Evolutionary conservation across 2,797 vertebrate species (phyloP).

Genomic region (Onychomys arenicola): DNA sequence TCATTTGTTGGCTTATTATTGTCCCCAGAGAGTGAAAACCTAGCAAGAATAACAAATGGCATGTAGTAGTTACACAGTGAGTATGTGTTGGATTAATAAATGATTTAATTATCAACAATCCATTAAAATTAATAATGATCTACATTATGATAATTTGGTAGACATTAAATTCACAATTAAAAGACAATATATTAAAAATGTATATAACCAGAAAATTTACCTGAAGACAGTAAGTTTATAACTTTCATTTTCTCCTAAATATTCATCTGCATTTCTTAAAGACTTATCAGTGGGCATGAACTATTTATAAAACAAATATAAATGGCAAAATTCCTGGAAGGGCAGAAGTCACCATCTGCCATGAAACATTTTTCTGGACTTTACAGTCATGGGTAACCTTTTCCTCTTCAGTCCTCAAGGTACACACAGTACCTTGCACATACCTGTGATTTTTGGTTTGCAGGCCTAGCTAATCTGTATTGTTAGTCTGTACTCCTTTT

Average conservation of each 20-base stretch:
- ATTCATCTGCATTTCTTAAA: not conserved
- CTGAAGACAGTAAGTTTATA: not conserved
- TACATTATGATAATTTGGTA: not conserved
- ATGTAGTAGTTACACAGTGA: not conserved
- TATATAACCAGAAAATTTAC: not conserved
- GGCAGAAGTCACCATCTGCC: not conserved
- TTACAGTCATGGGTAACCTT: not conserved
- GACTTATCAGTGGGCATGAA: not conserved
- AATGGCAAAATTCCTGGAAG: not conserved
- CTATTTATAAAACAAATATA: not conserved
- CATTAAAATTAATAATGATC: not conserved
- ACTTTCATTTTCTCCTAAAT: not conserved
- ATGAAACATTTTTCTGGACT: not conserved
- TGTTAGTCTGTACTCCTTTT: not conserved
- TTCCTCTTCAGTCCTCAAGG: not conserved
- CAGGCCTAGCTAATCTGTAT: not conserved
- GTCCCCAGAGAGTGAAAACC: not conserved
- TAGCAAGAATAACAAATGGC: not conserved
- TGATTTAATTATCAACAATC: not conserved
- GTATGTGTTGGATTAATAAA: not conserved
- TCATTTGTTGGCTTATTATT: not conserved
- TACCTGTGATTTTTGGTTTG: not conserved
- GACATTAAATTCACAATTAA: not conserved
- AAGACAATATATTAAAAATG: not conserved
- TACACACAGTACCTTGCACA: not conserved